Percentiles rank a stretch among this genome's conserved stretches.
phyloP scores from a whole-genome alignment of 2,113 vertebrate genomes.

The Stomatorhinus ivindoensis region DNA sequence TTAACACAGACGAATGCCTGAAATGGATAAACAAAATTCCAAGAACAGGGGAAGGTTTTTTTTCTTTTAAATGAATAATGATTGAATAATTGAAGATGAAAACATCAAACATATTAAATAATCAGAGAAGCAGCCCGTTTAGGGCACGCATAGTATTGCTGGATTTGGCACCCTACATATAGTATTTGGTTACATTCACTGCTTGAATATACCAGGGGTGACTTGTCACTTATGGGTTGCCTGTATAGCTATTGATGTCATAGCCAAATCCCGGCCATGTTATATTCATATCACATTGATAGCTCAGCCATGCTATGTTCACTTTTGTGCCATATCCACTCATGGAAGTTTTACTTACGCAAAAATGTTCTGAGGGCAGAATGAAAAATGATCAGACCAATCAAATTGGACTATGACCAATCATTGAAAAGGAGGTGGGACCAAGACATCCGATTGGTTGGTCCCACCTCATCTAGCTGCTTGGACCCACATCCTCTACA shows the following conservation, averaged over 20 bases:
- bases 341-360: too few species aligned
- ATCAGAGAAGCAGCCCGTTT: neutral
- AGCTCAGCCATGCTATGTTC: neutral
- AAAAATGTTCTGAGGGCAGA: too few species aligned
- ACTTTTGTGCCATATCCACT: neutral
- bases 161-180: neutral
- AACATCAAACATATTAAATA: neutral
- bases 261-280: neutral
- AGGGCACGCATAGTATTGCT: neutral
- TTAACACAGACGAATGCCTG: constrained; percentile 36
- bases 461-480: too few species aligned
- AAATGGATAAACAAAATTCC: constrained; percentile 30
- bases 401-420: too few species aligned
- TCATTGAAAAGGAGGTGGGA: neutral
- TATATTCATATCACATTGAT: neutral
- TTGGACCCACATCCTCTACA: too few species aligned
- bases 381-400: too few species aligned
- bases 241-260: neutral
- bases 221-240: neutral
- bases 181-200: neutral
- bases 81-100: constrained; percentile 4
- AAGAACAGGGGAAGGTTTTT: constrained; percentile 7
- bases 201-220: neutral
- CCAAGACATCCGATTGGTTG: too few species aligned
- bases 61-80: neutral